Conservation (phyloP, 1,140 invertebrate genomes). For the Euschistus heros region DNA sequence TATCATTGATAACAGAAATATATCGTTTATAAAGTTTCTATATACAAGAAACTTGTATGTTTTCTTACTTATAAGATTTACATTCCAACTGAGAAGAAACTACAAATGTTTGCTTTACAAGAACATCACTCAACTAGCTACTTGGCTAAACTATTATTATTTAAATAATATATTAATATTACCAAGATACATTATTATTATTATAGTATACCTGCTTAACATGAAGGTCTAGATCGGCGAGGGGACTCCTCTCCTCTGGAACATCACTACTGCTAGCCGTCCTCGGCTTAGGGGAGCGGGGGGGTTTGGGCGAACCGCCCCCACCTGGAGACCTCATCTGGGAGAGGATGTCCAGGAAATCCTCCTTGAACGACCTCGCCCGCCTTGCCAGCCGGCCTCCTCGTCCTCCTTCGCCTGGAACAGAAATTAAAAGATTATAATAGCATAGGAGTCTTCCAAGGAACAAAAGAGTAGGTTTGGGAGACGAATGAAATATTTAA, state of each 20-base stretch:
- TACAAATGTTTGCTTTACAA: too few relatives aligned
- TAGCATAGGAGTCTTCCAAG: too few relatives aligned
- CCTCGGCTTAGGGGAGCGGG: conserved; percentile 37
- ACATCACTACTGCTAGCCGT: conserved; percentile 35
- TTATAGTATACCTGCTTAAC: conserved; percentile 45
- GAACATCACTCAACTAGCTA: too few relatives aligned
- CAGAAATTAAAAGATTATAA: not conserved
- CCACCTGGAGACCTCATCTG: conserved; percentile 63
- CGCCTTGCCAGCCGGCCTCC: conserved; percentile 69
- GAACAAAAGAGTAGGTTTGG: too few relatives aligned
- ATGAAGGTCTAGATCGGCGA: conserved; percentile 48
- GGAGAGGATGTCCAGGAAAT: conserved; percentile 75
- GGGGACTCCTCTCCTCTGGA: conserved; percentile 37
- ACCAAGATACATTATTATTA: not conserved
- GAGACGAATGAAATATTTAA: too few relatives aligned
- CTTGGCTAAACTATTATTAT: too few relatives aligned
- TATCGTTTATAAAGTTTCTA: too few relatives aligned
- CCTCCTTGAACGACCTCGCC: conserved; percentile 82
- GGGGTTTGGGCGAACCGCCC: conserved; percentile 26
- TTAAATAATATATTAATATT: too few relatives aligned
- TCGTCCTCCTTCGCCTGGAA: conserved; percentile 23
- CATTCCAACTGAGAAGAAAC: too few relatives aligned
- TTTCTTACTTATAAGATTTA: too few relatives aligned
- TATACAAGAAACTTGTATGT: too few relatives aligned
- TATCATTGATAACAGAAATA: too few relatives aligned